phyloP scores from a whole-genome alignment of 2,888 invertebrate genomes.

The Tetramorium bicarinatum region DNA sequence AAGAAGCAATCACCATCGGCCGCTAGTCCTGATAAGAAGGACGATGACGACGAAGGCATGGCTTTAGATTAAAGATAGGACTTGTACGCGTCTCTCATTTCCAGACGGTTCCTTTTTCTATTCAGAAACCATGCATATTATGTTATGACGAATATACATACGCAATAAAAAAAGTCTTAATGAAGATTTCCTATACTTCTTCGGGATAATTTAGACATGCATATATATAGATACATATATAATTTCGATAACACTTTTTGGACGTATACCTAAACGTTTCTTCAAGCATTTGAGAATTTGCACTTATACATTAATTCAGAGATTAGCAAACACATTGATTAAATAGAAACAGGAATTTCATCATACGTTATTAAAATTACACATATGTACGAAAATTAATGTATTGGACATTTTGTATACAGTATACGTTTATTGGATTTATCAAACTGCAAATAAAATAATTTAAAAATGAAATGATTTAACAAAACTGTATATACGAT shows the following conservation, averaged over 20 bases:
- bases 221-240: neutral
- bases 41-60: constrained; percentile 84
- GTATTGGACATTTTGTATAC: constrained; percentile 38
- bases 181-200: constrained; percentile 22
- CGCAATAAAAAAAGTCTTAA: constrained; percentile 60
- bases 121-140: constrained; percentile 59
- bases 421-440: constrained; percentile 29
- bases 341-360: constrained; percentile 10
- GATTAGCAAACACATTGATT: constrained; percentile 48
- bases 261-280: constrained; percentile 32
- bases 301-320: constrained; percentile 55
- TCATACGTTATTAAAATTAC: constrained; percentile 11
- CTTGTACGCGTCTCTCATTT: constrained; percentile 52
- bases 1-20: constrained; percentile 75
- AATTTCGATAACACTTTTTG: constrained; percentile 34
- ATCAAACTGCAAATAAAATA: constrained; percentile 9
- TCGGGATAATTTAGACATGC: constrained; percentile 34
- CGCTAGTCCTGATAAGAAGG: constrained; percentile 77
- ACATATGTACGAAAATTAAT: constrained; percentile 4
- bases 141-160: constrained; percentile 57
- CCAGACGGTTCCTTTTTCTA: constrained; percentile 48
- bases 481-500: neutral
- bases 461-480: constrained; percentile 25
- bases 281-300: constrained; percentile 36
- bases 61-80: constrained; percentile 79